Evolutionary conservation across 1,140 invertebrate genomes (phyloP).

Genomic region (Pseudomyrmex dendroicus): DNA sequence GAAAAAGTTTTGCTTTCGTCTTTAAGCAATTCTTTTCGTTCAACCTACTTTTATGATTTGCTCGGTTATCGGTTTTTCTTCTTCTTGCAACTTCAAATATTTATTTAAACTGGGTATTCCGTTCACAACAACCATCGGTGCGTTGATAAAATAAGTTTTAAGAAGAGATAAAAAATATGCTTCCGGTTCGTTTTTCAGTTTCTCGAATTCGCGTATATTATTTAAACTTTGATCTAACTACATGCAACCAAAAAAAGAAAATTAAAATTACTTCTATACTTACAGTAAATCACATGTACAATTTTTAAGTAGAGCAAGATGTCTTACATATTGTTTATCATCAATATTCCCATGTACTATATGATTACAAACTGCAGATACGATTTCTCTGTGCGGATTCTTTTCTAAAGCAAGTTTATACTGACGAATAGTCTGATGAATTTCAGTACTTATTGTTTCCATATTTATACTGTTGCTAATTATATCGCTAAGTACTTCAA

Average conservation of each 20-base stretch:
- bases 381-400: conserved; percentile 90
- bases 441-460: conserved; percentile 87
- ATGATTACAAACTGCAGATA: conserved; percentile 92
- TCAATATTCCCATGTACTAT: conserved; percentile 92
- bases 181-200: conserved; percentile 87
- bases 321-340: conserved; percentile 88
- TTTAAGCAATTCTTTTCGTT: too few relatives aligned
- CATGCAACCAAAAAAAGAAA: too few relatives aligned
- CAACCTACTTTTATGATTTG: conserved; percentile 82
- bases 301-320: neutral
- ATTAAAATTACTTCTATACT: neutral
- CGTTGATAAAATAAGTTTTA: conserved; percentile 89
- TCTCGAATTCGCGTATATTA: conserved; percentile 88
- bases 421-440: conserved; percentile 88
- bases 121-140: conserved; percentile 85
- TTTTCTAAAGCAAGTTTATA: conserved; percentile 91
- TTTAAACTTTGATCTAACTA: conserved; percentile 91
- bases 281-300: conserved; percentile 13
- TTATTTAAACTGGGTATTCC: conserved; percentile 87
- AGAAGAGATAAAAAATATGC: conserved; percentile 89
- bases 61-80: conserved; percentile 88
- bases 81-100: conserved; percentile 87
- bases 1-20: too few relatives aligned
- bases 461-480: too few relatives aligned
- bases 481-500: conserved; percentile 86